Evolutionary conservation across 53 echinoderm and acorn worm species (phyloP).

Genomic region (Patiria pectinifera): DNA sequence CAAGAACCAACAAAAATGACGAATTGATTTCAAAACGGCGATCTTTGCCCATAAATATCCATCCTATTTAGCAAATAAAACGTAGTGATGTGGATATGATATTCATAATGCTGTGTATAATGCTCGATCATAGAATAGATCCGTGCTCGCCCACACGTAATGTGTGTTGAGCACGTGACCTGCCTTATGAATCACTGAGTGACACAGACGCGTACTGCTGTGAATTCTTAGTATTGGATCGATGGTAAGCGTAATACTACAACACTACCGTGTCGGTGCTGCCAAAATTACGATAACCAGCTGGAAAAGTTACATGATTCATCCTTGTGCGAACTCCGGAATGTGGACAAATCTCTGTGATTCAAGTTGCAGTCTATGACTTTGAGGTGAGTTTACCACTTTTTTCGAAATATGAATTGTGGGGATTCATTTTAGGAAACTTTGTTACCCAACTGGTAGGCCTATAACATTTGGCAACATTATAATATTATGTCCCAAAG

Average conservation of each 20-base stretch:
- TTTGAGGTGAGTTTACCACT: not conserved
- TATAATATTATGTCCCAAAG: not conserved
- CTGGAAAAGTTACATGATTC: not conserved
- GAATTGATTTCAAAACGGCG: not conserved
- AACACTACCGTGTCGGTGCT: not conserved
- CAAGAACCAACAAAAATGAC: not conserved
- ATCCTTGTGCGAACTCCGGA: not conserved
- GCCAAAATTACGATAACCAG: not conserved
- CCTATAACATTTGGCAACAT: not conserved
- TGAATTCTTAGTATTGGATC: constrained; percentile 16
- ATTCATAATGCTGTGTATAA: not conserved
- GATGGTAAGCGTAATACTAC: not conserved
- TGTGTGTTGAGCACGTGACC: not conserved
- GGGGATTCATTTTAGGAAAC: not conserved
- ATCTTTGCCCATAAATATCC: not conserved
- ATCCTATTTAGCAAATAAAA: too few species aligned
- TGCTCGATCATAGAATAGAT: not conserved
- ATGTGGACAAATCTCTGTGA: not conserved
- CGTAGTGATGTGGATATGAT: too few species aligned
- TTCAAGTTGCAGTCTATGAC: not conserved
- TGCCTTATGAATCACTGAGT: not conserved
- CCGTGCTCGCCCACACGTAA: not conserved
- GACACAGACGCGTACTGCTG: not conserved
- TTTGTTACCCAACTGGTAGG: not conserved
- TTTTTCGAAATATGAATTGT: not conserved